These are phyloP conservation scores for Amiota communis DNA, from an alignment of 2,888 invertebrate genomes.

Conservation along the genomic window DNA sequence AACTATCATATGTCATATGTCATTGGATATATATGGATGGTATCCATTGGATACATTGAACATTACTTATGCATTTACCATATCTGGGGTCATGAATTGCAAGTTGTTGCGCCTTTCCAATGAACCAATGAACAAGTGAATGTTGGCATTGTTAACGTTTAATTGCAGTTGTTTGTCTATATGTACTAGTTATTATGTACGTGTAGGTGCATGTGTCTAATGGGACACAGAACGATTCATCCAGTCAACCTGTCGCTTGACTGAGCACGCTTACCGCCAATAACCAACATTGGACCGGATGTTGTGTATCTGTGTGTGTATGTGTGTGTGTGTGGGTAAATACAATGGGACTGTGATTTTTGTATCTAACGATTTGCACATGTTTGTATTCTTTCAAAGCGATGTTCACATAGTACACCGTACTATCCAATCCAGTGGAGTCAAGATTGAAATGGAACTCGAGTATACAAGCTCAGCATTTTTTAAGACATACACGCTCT, in stretches of 20 bases:
- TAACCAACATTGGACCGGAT: background rate
- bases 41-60: too few relatives aligned
- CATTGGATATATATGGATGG: too few relatives aligned
- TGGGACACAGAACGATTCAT: background rate
- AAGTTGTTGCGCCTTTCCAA: slow-evolving; percentile 46
- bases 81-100: slow-evolving; percentile 54
- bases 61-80: slow-evolving; percentile 66
- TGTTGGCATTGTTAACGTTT: slow-evolving; percentile 63
- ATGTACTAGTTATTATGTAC: too few relatives aligned
- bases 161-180: slow-evolving; percentile 55
- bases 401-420: slow-evolving; percentile 12
- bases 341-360: slow-evolving; percentile 53
- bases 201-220: slow-evolving; percentile 50
- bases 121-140: slow-evolving; percentile 51
- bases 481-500: slow-evolving; percentile 45
- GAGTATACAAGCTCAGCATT: slow-evolving; percentile 37
- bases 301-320: background rate
- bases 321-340: slow-evolving; percentile 29
- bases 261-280: background rate
- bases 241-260: background rate
- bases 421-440: slow-evolving; percentile 48
- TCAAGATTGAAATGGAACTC: slow-evolving; percentile 29
- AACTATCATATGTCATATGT: too few relatives aligned
- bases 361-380: slow-evolving; percentile 61
- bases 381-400: slow-evolving; percentile 39